Evolutionary conservation across 1,140 invertebrate genomes (phyloP), one percentile per base, ranked within the genome.

Genomic region (Drosophila bifasciata): DNA sequence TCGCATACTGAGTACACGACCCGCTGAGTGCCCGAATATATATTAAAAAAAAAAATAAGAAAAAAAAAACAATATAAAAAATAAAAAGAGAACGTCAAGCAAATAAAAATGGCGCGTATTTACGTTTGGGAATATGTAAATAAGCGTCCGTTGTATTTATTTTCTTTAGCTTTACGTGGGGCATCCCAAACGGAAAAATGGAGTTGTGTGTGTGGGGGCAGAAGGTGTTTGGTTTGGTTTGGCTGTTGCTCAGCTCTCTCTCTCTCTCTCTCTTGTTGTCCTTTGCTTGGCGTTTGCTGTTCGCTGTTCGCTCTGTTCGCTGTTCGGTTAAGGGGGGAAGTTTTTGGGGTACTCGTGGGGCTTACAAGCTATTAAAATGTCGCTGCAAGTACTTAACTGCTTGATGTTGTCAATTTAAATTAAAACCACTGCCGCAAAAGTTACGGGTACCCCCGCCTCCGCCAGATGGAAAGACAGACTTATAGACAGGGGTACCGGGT

Each of bases 311-410:
- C n/a, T n/a, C 2, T 9, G 32, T 11, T 32, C 3, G 32, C 9
- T 3, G 32, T 36, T 36, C 23, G 43, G 66, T 40, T 61, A 59
- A 73, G 46, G 70, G 32, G 49, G 57, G 70, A 74, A 74, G 64
- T 76, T 76, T 76, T 76, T 6, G 44, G 49, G 73, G 53, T 67
- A 76, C 83, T 88, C 83, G 25, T 63, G 84, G 84, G 83, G 83
- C 79, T 88, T 88, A 88, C 83, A 88, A 88, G 83, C 83, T 88
- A 88, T 88, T 88, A 88, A 88, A 88, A 88, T 88, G 83, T 88
- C 83, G 70, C 83, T 83, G 84, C 84, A 83, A 88, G 83, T 88
- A 88, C 83, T 88, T 88, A 88, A 88, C 83, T 88, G 83, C 83
- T 88, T 88, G 79, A 88, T 88, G 79, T 76, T 88, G 83, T 88